These are phyloP conservation scores for Carpatolechia fugitivella DNA, from an alignment of 2,888 invertebrate species.

Conservation along the genomic window DNA sequence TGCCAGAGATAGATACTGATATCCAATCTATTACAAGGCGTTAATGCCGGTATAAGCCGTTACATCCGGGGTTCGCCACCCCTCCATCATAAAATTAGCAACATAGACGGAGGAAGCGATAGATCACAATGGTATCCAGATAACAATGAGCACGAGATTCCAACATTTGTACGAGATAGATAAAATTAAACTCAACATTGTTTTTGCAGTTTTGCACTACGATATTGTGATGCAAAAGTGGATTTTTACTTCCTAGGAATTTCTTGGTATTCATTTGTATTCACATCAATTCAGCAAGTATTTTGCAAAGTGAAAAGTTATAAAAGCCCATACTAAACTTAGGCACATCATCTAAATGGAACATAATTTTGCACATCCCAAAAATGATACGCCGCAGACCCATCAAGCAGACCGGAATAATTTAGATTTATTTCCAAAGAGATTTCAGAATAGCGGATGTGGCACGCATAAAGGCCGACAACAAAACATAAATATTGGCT, in stretches of 20 bases:
- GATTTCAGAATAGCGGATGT: slow-evolving; percentile 51
- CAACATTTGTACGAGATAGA: background rate
- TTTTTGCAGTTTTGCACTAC: no score
- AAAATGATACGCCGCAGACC: background rate
- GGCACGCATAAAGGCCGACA: slow-evolving; percentile 56
- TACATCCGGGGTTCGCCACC: slow-evolving; percentile 53
- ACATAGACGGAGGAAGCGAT: slow-evolving; percentile 49
- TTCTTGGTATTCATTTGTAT: no score
- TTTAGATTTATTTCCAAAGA: slow-evolving; percentile 27
- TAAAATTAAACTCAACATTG: no score
- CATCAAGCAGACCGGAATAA: slow-evolving; percentile 10
- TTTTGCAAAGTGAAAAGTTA: no score
- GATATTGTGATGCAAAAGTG: no score
- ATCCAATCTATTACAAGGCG: slow-evolving; percentile 49
- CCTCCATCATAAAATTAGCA: slow-evolving; percentile 58
- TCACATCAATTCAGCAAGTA: no score
- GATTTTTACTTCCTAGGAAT: no score
- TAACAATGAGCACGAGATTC: background rate
- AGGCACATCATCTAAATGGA: background rate
- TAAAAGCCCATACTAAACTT: no score
- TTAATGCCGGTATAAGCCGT: slow-evolving; percentile 59
- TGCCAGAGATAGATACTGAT: slow-evolving; percentile 26
- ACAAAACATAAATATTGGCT: slow-evolving; percentile 69
- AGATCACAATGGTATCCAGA: slow-evolving; percentile 43
- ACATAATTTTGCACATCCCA: background rate